phyloP scores from a whole-genome alignment of 2,888 invertebrate genomes.

The Leucoma salicis region DNA sequence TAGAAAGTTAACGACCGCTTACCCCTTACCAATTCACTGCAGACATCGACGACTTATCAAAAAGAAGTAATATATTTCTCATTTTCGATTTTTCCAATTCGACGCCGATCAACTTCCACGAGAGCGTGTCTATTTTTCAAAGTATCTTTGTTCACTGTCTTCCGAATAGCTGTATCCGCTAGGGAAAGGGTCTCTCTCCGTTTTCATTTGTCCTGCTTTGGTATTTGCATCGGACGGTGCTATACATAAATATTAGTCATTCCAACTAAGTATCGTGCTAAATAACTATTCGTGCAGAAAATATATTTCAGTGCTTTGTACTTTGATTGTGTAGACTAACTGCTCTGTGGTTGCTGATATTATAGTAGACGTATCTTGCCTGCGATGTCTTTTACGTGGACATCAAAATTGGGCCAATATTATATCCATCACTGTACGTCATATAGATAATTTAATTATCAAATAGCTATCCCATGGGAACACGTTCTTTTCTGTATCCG shows the following conservation, averaged over 20 bases:
- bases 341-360: too few species aligned
- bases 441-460: too few species aligned
- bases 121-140: slow-evolving; percentile 37
- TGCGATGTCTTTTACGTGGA: too few species aligned
- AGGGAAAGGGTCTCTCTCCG: slow-evolving; percentile 28
- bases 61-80: slow-evolving; percentile 27
- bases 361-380: too few species aligned
- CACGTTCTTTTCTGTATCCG: too few species aligned
- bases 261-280: slow-evolving; percentile 10
- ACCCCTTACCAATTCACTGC: slow-evolving; percentile 18
- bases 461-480: too few species aligned
- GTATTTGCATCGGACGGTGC: slow-evolving; percentile 20
- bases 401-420: too few species aligned
- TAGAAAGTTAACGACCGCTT: slow-evolving; percentile 23
- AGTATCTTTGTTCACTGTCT: slow-evolving; percentile 30
- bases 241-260: slow-evolving; percentile 16
- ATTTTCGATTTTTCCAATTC: slow-evolving; percentile 31
- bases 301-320: too few species aligned
- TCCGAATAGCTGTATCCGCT: slow-evolving; percentile 46
- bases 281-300: too few species aligned
- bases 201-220: slow-evolving; percentile 27
- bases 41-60: slow-evolving; percentile 23
- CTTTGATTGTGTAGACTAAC: neutral
- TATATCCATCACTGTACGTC: too few species aligned
- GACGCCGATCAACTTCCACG: slow-evolving; percentile 13